These are phyloP conservation scores for Manis javanica DNA, from an alignment of 2,797 vertebrate species.

Conservation along the genomic window DNA sequence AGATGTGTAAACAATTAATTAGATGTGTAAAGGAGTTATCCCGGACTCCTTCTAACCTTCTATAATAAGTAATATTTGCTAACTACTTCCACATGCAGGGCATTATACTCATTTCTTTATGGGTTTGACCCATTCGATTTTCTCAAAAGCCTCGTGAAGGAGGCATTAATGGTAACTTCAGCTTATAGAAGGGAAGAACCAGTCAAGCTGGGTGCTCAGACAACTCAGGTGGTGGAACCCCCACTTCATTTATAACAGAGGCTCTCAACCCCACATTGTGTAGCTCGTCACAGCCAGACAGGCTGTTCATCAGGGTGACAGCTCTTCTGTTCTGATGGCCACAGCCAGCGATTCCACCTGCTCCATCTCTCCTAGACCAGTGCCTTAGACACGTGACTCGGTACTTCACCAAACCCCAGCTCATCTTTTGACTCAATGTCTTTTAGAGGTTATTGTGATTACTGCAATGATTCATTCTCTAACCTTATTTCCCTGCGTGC, in stretches of 20 bases:
- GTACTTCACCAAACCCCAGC: rapidly evolving
- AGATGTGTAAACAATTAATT: background rate
- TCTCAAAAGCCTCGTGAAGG: background rate
- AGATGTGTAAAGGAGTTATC: background rate
- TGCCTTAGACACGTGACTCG: rapidly evolving
- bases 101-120: background rate
- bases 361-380: background rate
- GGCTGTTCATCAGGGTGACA: background rate
- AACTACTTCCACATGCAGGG: background rate
- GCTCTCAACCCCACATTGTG: rapidly evolving
- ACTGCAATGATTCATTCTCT: background rate
- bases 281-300: rapidly evolving
- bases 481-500: background rate
- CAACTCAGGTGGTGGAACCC: rapidly evolving
- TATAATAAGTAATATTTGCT: background rate
- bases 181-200: background rate
- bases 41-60: background rate
- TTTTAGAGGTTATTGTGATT: background rate
- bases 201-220: background rate
- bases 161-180: background rate
- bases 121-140: background rate
- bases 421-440: rapidly evolving
- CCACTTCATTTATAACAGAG: background rate
- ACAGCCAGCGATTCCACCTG: rapidly evolving
- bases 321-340: too few species aligned